Evolutionary conservation across 2,113 vertebrate genomes (phyloP), one percentile per base, ranked within the genome.

Genomic region (Bostrychus sinensis): DNA sequence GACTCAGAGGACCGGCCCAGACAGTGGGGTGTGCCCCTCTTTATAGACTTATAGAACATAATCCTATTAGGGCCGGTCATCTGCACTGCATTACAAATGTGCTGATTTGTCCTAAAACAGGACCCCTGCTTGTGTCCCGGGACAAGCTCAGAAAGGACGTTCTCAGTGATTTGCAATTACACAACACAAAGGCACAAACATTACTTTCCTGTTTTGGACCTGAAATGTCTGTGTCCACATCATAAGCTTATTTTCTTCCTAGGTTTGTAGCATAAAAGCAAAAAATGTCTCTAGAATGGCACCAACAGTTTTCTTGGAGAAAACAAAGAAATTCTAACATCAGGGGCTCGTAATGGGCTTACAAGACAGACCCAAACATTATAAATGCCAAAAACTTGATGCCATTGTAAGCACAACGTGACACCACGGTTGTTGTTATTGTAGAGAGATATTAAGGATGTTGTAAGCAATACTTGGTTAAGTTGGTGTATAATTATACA

Each of bases 31-130:
- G 54, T 32, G 14, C 56, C 72, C 60, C 19, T 37, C 80, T 51
- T 51, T 51, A 48, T 48, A 58, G 65, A 75, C 72, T 48, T 56
- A 54, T 32, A 55, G 30, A 20, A 20, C 28, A 61, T 88, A 91
- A 91, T 91, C 89, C 86, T 86, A 88, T 91, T 91, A 90, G 62
- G 34, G 30, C 43, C 41, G 56, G 79, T 88, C 82, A 81, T 88
- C 76, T 82, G 80, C 53, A 23, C 57, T 58, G 42, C 56, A 75
- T 77, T 76, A 62, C 54, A 86, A 84, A 83, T 28, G 66, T 54
- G 62, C 56, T 36, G 68, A 85, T 56, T 61, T 68, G 80, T 79
- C 60, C 63, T 36, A 45, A 64, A 66, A 51, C 46, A 66, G 41
- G 13, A 75, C 50, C 64, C 62, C 45, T 50, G 16, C 48, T 13